Conservation (phyloP, 2,797 vertebrate species). For the Pachyuromys duprasi region DNA sequence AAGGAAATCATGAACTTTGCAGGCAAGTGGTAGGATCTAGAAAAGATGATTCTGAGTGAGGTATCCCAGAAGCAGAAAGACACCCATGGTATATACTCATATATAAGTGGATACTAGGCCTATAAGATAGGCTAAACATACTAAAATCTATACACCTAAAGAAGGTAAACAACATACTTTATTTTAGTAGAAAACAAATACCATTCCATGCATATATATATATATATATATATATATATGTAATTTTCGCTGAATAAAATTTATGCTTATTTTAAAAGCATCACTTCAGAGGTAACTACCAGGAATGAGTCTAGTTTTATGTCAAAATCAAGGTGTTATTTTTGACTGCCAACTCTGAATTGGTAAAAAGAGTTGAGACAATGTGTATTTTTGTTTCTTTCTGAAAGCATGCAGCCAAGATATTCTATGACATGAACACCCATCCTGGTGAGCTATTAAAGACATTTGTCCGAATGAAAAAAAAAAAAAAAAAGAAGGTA, state of each 20-base stretch:
- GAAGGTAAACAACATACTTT: too few relatives aligned
- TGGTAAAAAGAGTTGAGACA: background rate
- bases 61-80: too few relatives aligned
- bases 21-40: too few relatives aligned
- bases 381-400: background rate
- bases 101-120: too few relatives aligned
- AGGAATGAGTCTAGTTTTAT: background rate
- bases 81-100: too few relatives aligned
- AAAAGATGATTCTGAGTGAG: too few relatives aligned
- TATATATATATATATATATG: too few relatives aligned
- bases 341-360: background rate
- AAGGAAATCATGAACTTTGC: too few relatives aligned
- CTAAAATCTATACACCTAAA: too few relatives aligned
- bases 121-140: too few relatives aligned
- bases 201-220: background rate
- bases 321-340: background rate
- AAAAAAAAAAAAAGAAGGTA: too few relatives aligned
- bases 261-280: background rate
- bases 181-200: background rate
- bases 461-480: background rate
- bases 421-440: background rate
- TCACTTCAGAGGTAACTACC: background rate
- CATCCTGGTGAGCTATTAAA: background rate
- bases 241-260: constrained; percentile 30
- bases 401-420: background rate